Conservation (phyloP, 2,888 invertebrate species). For the Embidobia sp. region DNA sequence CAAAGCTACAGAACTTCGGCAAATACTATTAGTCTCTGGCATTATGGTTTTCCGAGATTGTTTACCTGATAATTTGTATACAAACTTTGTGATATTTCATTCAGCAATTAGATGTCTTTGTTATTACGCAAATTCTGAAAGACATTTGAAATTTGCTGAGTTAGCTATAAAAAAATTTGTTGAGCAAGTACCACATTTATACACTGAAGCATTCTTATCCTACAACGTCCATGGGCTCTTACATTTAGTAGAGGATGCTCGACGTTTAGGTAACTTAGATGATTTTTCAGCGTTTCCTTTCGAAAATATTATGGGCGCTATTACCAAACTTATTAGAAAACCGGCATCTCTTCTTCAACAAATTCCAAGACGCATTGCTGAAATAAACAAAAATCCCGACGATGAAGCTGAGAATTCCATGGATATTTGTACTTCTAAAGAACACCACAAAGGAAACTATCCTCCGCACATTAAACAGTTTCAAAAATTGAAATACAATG, state of each 20-base stretch:
- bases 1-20: constrained; percentile 43
- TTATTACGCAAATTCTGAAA: constrained; percentile 20
- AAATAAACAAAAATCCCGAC: constrained; percentile 3
- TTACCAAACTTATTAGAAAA: constrained; percentile 32
- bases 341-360: constrained; percentile 27
- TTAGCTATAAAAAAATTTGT: constrained; percentile 22
- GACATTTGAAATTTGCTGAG: constrained; percentile 22
- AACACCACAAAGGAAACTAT: not conserved
- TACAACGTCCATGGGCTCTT: constrained; percentile 45
- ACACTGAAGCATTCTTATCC: constrained; percentile 17
- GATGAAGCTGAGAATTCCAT: not conserved
- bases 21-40: constrained; percentile 29
- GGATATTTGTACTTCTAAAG: not conserved
- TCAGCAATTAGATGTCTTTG: constrained; percentile 19
- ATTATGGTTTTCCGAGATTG: constrained; percentile 16
- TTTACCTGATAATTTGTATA: constrained; percentile 3
- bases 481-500: constrained; percentile 6
- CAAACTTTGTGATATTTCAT: constrained; percentile 26
- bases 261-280: constrained; percentile 35
- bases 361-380: constrained; percentile 25
- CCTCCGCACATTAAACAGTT: not conserved
- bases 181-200: constrained; percentile 1
- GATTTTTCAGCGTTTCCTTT: constrained; percentile 38
- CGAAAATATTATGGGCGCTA: constrained; percentile 46
- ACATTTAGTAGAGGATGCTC: constrained; percentile 44